phyloP scores from a whole-genome alignment of 2,797 vertebrate species.

The Harpagifer antarcticus region DNA sequence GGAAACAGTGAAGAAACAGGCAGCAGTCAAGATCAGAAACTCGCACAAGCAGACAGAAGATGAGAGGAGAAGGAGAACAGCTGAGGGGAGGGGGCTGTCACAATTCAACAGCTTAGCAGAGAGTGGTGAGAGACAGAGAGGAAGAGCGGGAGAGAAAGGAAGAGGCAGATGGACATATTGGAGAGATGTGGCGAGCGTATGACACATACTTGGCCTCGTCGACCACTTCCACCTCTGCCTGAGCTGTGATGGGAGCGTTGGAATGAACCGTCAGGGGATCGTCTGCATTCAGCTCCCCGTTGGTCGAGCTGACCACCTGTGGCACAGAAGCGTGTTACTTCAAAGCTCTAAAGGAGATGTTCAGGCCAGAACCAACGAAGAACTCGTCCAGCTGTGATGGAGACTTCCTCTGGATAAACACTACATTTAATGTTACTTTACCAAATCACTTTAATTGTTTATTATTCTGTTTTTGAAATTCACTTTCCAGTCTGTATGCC shows the following conservation, averaged over 20 bases:
- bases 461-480: not conserved
- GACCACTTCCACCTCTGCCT: conserved; percentile 96
- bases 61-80: conserved; percentile 45
- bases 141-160: conserved; percentile 40
- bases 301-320: conserved; percentile 98
- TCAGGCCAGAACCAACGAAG: not conserved
- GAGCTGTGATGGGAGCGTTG: conserved; percentile 93
- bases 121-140: conserved; percentile 18
- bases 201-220: conserved; percentile 98
- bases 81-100: conserved; percentile 44
- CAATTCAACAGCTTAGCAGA: conserved; percentile 44
- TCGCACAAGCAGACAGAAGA: conserved; percentile 45
- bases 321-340: conserved; percentile 61
- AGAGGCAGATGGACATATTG: conserved; percentile 61
- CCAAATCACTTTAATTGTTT: not conserved
- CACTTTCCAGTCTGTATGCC: not conserved
- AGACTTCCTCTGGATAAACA: conserved; percentile 2
- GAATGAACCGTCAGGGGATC: conserved; percentile 93
- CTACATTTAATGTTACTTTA: not conserved
- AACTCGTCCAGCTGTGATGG: conserved; percentile 11
- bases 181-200: conserved; percentile 34
- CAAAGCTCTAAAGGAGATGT: not conserved
- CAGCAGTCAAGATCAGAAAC: conserved; percentile 41
- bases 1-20: conserved; percentile 34
- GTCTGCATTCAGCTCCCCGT: conserved; percentile 96